These are phyloP conservation scores for Sceloporus tristichus DNA, from an alignment of 2,113 vertebrate genomes.

Conservation along the genomic window DNA sequence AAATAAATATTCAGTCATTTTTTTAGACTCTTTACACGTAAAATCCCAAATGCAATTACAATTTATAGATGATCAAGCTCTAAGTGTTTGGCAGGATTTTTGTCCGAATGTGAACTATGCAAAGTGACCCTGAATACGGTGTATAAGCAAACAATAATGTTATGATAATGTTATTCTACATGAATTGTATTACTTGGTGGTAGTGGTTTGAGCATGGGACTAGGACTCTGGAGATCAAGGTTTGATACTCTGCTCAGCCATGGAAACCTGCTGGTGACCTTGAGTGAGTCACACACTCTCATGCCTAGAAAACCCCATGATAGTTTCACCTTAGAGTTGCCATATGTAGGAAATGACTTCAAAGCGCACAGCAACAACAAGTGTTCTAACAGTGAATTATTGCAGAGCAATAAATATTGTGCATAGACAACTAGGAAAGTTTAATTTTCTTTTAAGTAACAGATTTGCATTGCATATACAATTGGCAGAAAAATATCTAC, in stretches of 20 bases:
- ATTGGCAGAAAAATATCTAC: conserved; percentile 22
- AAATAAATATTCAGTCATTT: neutral
- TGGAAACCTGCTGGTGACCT: too few species aligned
- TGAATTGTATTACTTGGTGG: neutral
- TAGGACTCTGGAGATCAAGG: too few species aligned
- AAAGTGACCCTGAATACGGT: neutral
- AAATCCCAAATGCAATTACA: neutral
- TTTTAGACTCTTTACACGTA: neutral
- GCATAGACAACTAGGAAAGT: neutral
- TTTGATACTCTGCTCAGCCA: too few species aligned
- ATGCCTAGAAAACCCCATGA: too few species aligned
- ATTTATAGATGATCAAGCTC: neutral
- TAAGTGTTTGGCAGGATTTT: neutral
- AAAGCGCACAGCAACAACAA: too few species aligned
- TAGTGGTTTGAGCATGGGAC: neutral
- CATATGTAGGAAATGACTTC: too few species aligned
- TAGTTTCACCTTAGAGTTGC: too few species aligned
- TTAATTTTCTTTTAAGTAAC: conserved; percentile 28
- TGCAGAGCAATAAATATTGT: conserved; percentile 12
- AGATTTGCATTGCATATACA: conserved; percentile 28
- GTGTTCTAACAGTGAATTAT: neutral
- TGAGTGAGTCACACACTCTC: too few species aligned
- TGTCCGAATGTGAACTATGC: neutral
- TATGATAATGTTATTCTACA: neutral
- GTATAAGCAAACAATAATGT: neutral